A percentile compares a stretch with the other conserved stretches of the same genome.
phyloP scores from a whole-genome alignment of 2,113 vertebrate genomes.

The Suricata suricatta region DNA sequence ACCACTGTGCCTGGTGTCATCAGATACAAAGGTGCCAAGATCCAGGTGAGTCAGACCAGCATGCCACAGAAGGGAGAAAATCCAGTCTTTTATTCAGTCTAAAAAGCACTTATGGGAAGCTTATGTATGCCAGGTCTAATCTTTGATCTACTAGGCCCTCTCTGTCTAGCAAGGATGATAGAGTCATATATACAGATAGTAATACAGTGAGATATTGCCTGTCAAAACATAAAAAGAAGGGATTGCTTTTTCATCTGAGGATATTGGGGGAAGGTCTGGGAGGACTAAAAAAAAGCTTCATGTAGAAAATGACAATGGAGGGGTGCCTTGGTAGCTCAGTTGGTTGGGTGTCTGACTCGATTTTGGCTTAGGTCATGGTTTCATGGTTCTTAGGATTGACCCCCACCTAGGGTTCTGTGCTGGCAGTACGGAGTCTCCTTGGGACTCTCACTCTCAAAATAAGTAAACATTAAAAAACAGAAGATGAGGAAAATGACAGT shows the following conservation, averaged over 20 bases:
- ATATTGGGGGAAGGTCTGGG: not conserved
- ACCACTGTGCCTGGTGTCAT: constrained; percentile 98
- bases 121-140: not conserved
- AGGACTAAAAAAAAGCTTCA: not conserved
- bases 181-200: not conserved
- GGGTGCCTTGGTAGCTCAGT: not conserved
- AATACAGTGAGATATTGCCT: not conserved
- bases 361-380: too few species aligned
- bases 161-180: not conserved
- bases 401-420: too few species aligned
- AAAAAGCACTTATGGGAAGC: not conserved
- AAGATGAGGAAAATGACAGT: not conserved
- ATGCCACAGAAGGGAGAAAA: not conserved
- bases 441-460: too few species aligned
- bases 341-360: too few species aligned
- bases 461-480: too few species aligned
- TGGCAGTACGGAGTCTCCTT: too few species aligned
- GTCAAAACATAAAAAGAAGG: not conserved
- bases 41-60: constrained; percentile 89
- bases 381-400: too few species aligned
- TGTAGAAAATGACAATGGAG: not conserved
- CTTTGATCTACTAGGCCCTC: not conserved
- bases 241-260: not conserved
- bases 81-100: not conserved
- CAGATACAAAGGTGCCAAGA: constrained; percentile 98